Conservation (phyloP, 1,140 invertebrate genomes). For the Metopolophium dirhodum region DNA sequence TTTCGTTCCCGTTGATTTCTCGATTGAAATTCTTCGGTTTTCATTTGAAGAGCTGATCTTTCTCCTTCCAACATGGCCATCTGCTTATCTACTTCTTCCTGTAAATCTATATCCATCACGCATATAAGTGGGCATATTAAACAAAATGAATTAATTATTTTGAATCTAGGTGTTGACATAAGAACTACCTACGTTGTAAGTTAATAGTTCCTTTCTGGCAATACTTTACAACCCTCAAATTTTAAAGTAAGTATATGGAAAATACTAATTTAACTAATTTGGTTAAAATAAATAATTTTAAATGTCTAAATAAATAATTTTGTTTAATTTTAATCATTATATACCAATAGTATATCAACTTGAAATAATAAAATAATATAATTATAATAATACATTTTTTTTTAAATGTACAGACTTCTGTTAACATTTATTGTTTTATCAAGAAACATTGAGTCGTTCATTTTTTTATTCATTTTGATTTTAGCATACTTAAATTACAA, state of each 20-base stretch:
- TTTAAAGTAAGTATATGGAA: background rate
- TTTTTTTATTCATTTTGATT: no score
- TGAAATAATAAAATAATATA: no score
- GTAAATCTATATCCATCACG: background rate
- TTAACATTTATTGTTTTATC: no score
- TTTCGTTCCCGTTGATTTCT: constrained; percentile 46
- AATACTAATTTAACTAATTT: background rate
- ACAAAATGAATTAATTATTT: background rate
- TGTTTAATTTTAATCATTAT: no score
- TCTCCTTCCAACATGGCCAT: constrained; percentile 15
- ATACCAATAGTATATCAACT: no score
- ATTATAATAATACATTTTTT: no score
- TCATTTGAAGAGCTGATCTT: constrained; percentile 21
- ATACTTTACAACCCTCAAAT: background rate
- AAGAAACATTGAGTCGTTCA: no score
- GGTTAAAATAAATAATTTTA: no score
- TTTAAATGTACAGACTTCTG: no score
- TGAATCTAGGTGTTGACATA: background rate
- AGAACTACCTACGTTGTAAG: background rate
- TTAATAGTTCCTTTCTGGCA: background rate
- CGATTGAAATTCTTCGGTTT: constrained; percentile 37
- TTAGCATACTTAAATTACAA: no score
- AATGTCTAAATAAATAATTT: no score
- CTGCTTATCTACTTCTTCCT: constrained; percentile 41
- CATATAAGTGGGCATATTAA: background rate